Evolutionary conservation across 2,797 vertebrate genomes (phyloP), one percentile per base, ranked within the genome.

Genomic region (Micrastur ruficollis): DNA sequence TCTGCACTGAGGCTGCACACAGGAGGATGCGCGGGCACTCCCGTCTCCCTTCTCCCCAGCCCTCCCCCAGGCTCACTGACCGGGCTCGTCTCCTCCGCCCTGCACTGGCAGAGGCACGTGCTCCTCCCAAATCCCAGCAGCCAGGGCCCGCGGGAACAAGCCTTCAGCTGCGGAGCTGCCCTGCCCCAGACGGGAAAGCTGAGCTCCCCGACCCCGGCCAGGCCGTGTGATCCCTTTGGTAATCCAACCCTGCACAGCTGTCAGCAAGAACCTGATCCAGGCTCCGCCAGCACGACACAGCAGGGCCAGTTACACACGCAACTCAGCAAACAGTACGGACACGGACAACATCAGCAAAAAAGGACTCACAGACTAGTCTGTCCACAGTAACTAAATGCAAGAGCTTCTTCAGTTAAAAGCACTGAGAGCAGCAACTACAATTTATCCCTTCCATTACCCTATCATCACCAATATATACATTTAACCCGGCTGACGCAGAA

Each of bases 71-170:
- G 56, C 42, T 75, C 25, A 22, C 58, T 27, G 19, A 44, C 44
- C 27, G 13, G 20, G 9, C 79, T 55, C 3, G 0, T 4, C 0
- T 16, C 50, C 25, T 12, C 44, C 7, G 9, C 5, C 81, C 22
- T 5, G 22, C 20, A 8, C 6, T 0, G 7, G 25, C 59, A 61
- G 15, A 53, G 11, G 17, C 14, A 3, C 8, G 9, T 61, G n/a
- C 31, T 34, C 76, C 72, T 52, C 38, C 44, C 7, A 22, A 19
- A 19, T 7, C 27, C 61, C 31, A 36, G n/a, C 47, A 68, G 53
- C 23, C 36, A 21, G n/a, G 58, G 38, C 52, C 63, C 36, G 8
- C 1, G 23, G 50, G 32, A 78, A 63, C 1, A 14, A n/a, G 22
- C 56, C 42, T 18, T 26, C 52, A 34, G 29, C 67, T 22, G n/a